These are phyloP conservation scores for Sminthurides aquaticus DNA, from an alignment of 2,888 invertebrate genomes.

Conservation along the genomic window DNA sequence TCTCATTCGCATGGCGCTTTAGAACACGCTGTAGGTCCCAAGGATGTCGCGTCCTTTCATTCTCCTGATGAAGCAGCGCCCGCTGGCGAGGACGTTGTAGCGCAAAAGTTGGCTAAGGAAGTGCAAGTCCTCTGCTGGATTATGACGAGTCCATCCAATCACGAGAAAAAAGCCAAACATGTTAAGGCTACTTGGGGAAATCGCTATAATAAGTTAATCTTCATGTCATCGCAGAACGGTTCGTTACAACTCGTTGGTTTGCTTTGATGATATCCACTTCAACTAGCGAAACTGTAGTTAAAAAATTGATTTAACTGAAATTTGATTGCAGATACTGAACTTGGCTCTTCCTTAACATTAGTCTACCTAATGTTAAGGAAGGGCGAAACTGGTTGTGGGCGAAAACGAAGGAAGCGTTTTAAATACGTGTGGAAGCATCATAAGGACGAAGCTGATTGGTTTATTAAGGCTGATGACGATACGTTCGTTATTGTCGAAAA, in stretches of 20 bases:
- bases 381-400: slow-evolving; percentile 92
- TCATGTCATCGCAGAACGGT: slow-evolving; percentile 77
- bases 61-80: slow-evolving; percentile 60
- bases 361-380: slow-evolving; percentile 69
- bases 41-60: slow-evolving; percentile 51
- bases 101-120: slow-evolving; percentile 62
- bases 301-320: too few species aligned
- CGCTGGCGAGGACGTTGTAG: slow-evolving; percentile 52
- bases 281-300: too few species aligned
- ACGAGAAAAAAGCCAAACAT: slow-evolving; percentile 78
- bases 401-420: slow-evolving; percentile 92
- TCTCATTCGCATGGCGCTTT: slow-evolving; percentile 46
- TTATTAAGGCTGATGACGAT: slow-evolving; percentile 88
- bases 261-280: too few species aligned
- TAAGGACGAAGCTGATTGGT: slow-evolving; percentile 85
- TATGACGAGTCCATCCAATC: slow-evolving; percentile 88
- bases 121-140: slow-evolving; percentile 95
- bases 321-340: slow-evolving; percentile 58
- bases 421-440: slow-evolving; percentile 78
- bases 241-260: too few species aligned
- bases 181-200: slow-evolving; percentile 95
- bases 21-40: slow-evolving; percentile 47
- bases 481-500: slow-evolving; percentile 83
- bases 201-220: slow-evolving; percentile 76
- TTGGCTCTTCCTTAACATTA: slow-evolving; percentile 77